These are phyloP conservation scores for Epizoanthus stellaris DNA, from an alignment of 92 coral and sea anemone genomes.

Conservation along the genomic window DNA sequence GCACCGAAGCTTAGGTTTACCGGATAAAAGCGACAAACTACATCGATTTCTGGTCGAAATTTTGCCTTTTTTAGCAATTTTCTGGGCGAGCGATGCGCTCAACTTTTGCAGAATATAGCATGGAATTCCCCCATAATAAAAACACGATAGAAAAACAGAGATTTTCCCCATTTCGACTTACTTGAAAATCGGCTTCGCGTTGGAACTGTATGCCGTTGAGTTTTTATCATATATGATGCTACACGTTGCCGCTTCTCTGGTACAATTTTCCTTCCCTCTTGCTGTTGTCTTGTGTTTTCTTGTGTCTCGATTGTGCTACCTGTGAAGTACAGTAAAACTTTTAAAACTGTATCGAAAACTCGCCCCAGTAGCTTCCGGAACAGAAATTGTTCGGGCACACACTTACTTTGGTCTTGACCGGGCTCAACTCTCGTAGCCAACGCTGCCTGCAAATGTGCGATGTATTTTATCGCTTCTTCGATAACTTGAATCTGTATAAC, in stretches of 20 bases:
- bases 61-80: constrained; percentile 48
- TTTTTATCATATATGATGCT: constrained; percentile 97
- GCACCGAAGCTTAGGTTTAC: constrained; percentile 85
- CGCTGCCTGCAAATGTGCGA: constrained; percentile 92
- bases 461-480: constrained; percentile 98
- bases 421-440: constrained; percentile 72
- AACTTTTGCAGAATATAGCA: constrained; percentile 20
- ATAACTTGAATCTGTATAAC: constrained; percentile 88
- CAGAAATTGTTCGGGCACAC: constrained; percentile 44
- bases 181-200: constrained; percentile 86
- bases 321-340: constrained; percentile 48
- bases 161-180: constrained; percentile 70
- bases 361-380: constrained; percentile 82
- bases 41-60: constrained; percentile 62
- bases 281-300: constrained; percentile 38
- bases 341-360: constrained; percentile 64
- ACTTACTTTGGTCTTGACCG: constrained; percentile 65
- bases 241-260: constrained; percentile 88
- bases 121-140: constrained; percentile 17
- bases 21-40: constrained; percentile 86
- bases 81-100: constrained; percentile 19
- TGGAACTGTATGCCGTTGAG: constrained; percentile 82
- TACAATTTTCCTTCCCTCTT: constrained; percentile 71
- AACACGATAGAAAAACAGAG: constrained; percentile 68
- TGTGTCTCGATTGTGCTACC: constrained; percentile 49